These are phyloP conservation scores for Eupeodes luniger DNA, from an alignment of 2,888 invertebrate species.

Conservation along the genomic window DNA sequence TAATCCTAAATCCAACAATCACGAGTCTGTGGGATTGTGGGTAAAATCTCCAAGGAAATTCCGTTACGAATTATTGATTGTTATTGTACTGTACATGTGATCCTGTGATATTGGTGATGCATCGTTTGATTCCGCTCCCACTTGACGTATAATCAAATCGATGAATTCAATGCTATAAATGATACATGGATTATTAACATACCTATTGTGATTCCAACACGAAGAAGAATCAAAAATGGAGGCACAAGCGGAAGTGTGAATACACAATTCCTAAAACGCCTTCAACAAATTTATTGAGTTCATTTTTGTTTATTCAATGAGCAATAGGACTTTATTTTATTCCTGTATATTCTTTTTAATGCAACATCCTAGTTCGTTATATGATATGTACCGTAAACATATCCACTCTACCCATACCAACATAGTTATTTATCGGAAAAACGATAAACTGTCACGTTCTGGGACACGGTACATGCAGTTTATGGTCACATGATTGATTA, in stretches of 20 bases:
- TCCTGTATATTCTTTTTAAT: background rate
- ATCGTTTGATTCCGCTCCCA: background rate
- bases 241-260: background rate
- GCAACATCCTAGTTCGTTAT: background rate
- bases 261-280: slow-evolving; percentile 7
- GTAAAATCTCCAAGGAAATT: background rate
- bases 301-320: background rate
- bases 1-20: background rate
- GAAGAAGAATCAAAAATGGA: background rate
- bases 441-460: slow-evolving; percentile 53
- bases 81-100: background rate
- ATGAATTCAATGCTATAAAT: background rate
- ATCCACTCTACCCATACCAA: too few species aligned
- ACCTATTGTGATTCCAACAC: background rate
- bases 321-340: background rate
- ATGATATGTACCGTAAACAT: background rate
- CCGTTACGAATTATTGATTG: background rate
- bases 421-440: slow-evolving; percentile 10
- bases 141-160: background rate
- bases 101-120: background rate
- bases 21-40: background rate
- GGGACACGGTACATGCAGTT: background rate
- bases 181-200: background rate
- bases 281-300: background rate
- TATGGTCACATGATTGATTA: slow-evolving; percentile 11